Evolutionary conservation across 2,113 vertebrate species (phyloP).

Genomic region (Notothenia coriiceps): DNA sequence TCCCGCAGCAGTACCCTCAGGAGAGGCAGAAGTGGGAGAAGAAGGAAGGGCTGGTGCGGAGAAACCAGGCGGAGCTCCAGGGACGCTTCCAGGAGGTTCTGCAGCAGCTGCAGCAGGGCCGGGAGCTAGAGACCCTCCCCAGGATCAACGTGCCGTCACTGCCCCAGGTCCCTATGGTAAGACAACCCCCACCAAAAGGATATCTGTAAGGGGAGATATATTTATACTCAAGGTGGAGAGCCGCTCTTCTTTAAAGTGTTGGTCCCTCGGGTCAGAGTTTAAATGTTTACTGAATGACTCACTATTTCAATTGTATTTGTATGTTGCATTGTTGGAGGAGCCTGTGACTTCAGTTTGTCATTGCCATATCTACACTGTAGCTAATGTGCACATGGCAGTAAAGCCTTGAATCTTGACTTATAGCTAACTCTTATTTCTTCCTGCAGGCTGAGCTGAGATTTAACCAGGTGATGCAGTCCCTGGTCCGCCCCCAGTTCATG

Average conservation of each 20-base stretch:
- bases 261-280: too few relatives aligned
- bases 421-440: neutral
- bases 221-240: too few relatives aligned
- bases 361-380: too few relatives aligned
- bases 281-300: too few relatives aligned
- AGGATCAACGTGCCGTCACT: constrained; percentile 86
- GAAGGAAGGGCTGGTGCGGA: constrained; percentile 56
- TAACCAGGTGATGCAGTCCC: constrained; percentile 52
- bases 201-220: too few relatives aligned
- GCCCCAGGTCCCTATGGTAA: constrained; percentile 86
- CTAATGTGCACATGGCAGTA: too few relatives aligned
- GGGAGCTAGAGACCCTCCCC: constrained; percentile 88
- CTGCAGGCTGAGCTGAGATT: constrained; percentile 71
- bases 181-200: neutral
- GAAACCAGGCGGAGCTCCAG: constrained; percentile 75
- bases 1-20: constrained; percentile 52
- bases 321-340: too few relatives aligned
- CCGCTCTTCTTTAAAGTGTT: too few relatives aligned
- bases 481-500: constrained; percentile 24
- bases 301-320: too few relatives aligned
- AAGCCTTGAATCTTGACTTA: too few relatives aligned
- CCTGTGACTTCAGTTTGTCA: too few relatives aligned
- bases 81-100: constrained; percentile 89
- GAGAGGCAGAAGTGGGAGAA: constrained; percentile 75
- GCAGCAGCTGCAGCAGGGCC: constrained; percentile 88